phyloP scores from a whole-genome alignment of 2,888 invertebrate species.

The Zaprionus lineosus region DNA sequence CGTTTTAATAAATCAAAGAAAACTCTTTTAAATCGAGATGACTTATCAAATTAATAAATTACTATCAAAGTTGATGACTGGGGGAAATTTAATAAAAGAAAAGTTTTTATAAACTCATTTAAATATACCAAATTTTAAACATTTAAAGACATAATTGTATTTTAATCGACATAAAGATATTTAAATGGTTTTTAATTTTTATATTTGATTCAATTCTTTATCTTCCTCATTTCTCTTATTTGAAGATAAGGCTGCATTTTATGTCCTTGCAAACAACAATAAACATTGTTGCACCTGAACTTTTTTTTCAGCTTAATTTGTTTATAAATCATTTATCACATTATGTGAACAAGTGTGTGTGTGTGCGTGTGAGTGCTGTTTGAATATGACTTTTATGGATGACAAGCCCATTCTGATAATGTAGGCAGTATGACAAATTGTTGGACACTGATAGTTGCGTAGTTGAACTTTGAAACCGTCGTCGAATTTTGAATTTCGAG shows the following conservation, averaged over 20 bases:
- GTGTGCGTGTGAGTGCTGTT: constrained; percentile 17
- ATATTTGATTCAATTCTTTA: no score
- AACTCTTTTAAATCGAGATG: no score
- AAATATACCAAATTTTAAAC: no score
- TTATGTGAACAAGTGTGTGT: background rate
- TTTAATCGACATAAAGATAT: no score
- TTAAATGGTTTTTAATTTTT: no score
- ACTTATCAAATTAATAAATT: no score
- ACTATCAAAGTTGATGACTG: no score
- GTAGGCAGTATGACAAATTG: constrained; percentile 55
- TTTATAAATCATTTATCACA: constrained; percentile 17
- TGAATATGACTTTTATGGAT: constrained; percentile 40
- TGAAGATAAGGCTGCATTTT: background rate
- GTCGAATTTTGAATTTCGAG: constrained; percentile 16
- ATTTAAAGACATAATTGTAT: no score
- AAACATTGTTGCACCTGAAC: constrained; percentile 19
- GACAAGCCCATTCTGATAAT: constrained; percentile 34
- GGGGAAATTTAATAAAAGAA: no score
- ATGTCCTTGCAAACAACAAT: background rate
- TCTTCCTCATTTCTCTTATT: no score
- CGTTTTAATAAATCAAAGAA: no score
- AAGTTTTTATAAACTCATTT: no score
- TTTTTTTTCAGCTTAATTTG: constrained; percentile 7
- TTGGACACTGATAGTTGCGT: background rate
- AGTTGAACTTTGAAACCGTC: constrained; percentile 54